Percentiles rank a stretch among this genome's conserved stretches.
Evolutionary conservation across 1,140 invertebrate genomes (phyloP).

Genomic region (Potamilus streckersoni): DNA sequence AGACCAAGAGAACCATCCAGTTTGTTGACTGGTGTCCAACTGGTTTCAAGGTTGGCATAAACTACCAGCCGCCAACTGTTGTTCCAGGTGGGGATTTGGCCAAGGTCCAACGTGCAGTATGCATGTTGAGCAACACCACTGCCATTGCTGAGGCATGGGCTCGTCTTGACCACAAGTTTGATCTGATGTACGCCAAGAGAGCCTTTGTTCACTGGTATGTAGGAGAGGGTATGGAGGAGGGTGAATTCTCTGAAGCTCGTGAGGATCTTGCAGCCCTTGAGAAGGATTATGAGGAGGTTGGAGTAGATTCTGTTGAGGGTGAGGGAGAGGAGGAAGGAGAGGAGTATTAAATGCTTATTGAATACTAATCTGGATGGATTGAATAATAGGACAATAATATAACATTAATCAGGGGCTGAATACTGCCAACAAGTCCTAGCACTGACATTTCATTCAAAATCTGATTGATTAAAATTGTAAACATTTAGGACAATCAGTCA

Average conservation of each 20-base stretch:
- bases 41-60: conserved; percentile 70
- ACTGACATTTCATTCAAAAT: too few relatives aligned
- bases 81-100: conserved; percentile 77
- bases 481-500: too few relatives aligned
- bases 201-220: conserved; percentile 77
- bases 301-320: conserved; percentile 54
- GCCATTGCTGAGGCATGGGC: conserved; percentile 80
- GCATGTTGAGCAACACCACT: conserved; percentile 80
- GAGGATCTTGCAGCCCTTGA: conserved; percentile 78
- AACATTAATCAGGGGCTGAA: too few relatives aligned
- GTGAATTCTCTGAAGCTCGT: conserved; percentile 79
- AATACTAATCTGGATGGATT: too few relatives aligned
- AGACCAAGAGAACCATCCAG: conserved; percentile 77
- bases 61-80: conserved; percentile 70
- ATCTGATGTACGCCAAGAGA: conserved; percentile 70
- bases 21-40: conserved; percentile 94
- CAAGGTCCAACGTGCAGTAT: conserved; percentile 74
- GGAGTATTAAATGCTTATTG: conserved; percentile 21
- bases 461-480: too few relatives aligned
- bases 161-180: conserved; percentile 73
- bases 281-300: conserved; percentile 83
- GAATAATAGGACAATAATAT: too few relatives aligned
- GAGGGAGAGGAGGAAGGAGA: neutral
- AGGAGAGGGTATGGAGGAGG: conserved; percentile 83
- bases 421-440: too few relatives aligned